Evolutionary conservation across 1,140 invertebrate genomes (phyloP).

Genomic region (Drosophila virilis): DNA sequence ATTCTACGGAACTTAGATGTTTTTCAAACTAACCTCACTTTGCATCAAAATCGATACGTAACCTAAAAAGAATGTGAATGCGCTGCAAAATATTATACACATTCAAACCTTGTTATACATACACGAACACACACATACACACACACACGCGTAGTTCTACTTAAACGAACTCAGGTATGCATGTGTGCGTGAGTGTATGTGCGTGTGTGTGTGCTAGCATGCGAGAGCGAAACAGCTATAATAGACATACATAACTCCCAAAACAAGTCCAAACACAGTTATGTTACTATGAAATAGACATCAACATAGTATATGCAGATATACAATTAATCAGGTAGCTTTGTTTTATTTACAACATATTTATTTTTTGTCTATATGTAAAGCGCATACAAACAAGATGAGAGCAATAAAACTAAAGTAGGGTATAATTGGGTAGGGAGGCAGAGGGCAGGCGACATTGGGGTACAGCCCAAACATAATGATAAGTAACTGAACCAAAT

Average conservation of each 20-base stretch:
- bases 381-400: slow-evolving; percentile 14
- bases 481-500: background rate
- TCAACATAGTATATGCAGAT: background rate
- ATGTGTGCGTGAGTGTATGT: slow-evolving; percentile 17
- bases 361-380: slow-evolving; percentile 17
- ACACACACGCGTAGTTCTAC: slow-evolving; percentile 4
- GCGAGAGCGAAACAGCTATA: slow-evolving; percentile 61
- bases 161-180: slow-evolving; percentile 22
- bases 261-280: slow-evolving; percentile 24
- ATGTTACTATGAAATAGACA: background rate
- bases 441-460: background rate
- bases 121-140: slow-evolving; percentile 44
- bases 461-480: background rate
- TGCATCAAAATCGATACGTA: slow-evolving; percentile 79
- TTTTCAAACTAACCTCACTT: slow-evolving; percentile 69
- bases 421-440: background rate
- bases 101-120: slow-evolving; percentile 53
- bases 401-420: slow-evolving; percentile 10
- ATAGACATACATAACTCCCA: slow-evolving; percentile 60
- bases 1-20: slow-evolving; percentile 29
- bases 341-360: slow-evolving; percentile 28
- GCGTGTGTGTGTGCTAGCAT: slow-evolving; percentile 22
- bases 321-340: slow-evolving; percentile 5
- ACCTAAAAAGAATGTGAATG: slow-evolving; percentile 78
- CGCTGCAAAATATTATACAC: slow-evolving; percentile 65